phyloP scores from a whole-genome alignment of 2,113 vertebrate species.

The Cyprinodon tularosa region DNA sequence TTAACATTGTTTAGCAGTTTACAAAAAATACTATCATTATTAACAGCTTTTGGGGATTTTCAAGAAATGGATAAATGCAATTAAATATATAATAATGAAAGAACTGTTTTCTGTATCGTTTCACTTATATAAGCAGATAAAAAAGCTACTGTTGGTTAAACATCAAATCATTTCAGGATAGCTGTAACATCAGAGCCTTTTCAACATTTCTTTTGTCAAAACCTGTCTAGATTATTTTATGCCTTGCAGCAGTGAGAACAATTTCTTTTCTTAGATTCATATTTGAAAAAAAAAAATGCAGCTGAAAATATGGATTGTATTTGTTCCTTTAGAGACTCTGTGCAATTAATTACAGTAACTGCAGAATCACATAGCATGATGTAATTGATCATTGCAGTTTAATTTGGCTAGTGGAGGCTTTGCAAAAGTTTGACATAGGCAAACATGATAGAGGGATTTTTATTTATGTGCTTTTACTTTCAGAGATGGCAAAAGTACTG shows the following conservation, averaged over 20 bases:
- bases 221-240: slow-evolving; percentile 4
- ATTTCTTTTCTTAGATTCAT: slow-evolving; percentile 26
- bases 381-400: not conserved
- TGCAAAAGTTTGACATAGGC: slow-evolving; percentile 2
- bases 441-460: not conserved
- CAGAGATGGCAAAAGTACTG: too few species aligned
- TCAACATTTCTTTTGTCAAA: not conserved
- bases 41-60: not conserved
- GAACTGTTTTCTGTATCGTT: not conserved
- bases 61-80: not conserved
- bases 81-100: not conserved
- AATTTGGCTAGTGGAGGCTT: slow-evolving; percentile 8
- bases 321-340: slow-evolving; percentile 22
- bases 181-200: not conserved
- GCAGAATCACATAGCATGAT: slow-evolving; percentile 6
- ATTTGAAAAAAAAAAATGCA: slow-evolving; percentile 18
- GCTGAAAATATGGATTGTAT: slow-evolving; percentile 22
- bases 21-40: too few species aligned
- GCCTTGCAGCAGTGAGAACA: slow-evolving; percentile 9
- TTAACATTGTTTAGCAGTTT: not conserved
- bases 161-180: not conserved
- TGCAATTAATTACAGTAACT: slow-evolving; percentile 14
- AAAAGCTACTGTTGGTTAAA: not conserved
- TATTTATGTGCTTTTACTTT: not conserved
- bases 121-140: not conserved